phyloP scores from a whole-genome alignment of 2,888 invertebrate species.

The Stenoptilia bipunctidactyla region DNA sequence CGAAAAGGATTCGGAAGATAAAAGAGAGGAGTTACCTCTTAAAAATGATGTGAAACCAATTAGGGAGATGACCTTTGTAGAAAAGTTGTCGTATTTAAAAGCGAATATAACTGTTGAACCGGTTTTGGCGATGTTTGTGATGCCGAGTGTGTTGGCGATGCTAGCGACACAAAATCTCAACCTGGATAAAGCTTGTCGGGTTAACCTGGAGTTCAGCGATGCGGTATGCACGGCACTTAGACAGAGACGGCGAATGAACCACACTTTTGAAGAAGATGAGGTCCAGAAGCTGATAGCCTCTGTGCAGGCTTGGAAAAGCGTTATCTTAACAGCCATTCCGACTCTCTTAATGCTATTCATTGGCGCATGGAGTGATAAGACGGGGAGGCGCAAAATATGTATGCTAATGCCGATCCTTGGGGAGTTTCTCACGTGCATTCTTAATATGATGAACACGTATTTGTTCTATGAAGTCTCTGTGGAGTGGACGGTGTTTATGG shows the following conservation, averaged over 20 bases:
- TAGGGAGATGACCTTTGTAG: constrained; percentile 38
- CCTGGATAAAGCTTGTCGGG: constrained; percentile 87
- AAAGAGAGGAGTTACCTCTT: constrained; percentile 33
- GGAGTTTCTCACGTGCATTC: constrained; percentile 59
- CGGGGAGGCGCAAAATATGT: constrained; percentile 69
- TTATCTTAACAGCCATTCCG: constrained; percentile 66
- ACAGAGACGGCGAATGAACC: constrained; percentile 76
- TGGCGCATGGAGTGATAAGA: constrained; percentile 75
- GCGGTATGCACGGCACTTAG: constrained; percentile 80
- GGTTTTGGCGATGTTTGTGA: constrained; percentile 73
- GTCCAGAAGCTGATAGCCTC: constrained; percentile 72
- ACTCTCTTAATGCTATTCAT: constrained; percentile 68
- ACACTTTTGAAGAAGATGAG: constrained; percentile 74
- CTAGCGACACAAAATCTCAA: constrained; percentile 87
- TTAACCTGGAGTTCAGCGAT: constrained; percentile 79
- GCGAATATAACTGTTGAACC: constrained; percentile 77
- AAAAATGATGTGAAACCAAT: constrained; percentile 33
- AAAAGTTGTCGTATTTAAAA: constrained; percentile 60
- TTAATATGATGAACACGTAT: constrained; percentile 66
- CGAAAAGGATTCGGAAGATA: constrained; percentile 7
- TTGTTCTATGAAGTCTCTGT: constrained; percentile 67
- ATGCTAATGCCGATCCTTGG: constrained; percentile 71
- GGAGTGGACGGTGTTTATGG: constrained; percentile 64
- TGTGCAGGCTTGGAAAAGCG: constrained; percentile 68
- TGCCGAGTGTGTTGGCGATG: constrained; percentile 76